Conservation (phyloP, 2,113 vertebrate genomes). For the Malurus melanocephalus region DNA sequence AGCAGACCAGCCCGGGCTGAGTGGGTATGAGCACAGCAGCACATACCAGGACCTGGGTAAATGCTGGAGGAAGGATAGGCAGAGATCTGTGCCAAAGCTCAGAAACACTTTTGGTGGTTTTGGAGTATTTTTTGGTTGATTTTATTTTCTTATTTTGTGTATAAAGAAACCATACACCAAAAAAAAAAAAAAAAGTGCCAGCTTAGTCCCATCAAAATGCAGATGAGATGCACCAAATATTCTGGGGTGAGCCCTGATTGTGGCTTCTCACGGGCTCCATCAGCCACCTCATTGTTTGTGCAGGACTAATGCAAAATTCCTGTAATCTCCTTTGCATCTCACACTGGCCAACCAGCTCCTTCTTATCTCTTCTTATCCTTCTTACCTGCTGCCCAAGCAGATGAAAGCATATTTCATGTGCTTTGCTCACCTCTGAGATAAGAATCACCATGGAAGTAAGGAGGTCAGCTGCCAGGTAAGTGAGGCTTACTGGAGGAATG, state of each 20-base stretch:
- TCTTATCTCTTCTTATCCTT: conserved; percentile 1
- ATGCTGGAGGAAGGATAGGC: neutral
- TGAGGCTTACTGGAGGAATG: neutral
- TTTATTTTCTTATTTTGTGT: neutral
- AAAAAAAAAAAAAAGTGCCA: neutral
- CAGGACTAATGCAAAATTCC: neutral
- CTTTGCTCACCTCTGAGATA: neutral
- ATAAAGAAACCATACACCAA: neutral
- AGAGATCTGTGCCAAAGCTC: neutral
- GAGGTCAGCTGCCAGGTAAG: neutral
- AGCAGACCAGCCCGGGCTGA: neutral
- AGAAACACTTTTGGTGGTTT: neutral
- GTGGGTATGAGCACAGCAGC: neutral
- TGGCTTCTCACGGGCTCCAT: neutral
- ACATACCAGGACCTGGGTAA: no score
- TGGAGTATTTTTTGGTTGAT: neutral
- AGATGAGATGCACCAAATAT: neutral
- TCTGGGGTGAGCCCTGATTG: neutral
- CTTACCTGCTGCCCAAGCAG: neutral
- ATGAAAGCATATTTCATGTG: neutral
- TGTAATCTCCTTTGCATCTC: neutral
- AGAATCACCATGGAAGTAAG: neutral
- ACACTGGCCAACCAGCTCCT: neutral
- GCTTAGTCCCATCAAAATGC: neutral
- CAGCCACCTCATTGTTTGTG: neutral